Evolutionary conservation across 2,888 invertebrate genomes (phyloP).

Genomic region (Sclerodermus sp.): DNA sequence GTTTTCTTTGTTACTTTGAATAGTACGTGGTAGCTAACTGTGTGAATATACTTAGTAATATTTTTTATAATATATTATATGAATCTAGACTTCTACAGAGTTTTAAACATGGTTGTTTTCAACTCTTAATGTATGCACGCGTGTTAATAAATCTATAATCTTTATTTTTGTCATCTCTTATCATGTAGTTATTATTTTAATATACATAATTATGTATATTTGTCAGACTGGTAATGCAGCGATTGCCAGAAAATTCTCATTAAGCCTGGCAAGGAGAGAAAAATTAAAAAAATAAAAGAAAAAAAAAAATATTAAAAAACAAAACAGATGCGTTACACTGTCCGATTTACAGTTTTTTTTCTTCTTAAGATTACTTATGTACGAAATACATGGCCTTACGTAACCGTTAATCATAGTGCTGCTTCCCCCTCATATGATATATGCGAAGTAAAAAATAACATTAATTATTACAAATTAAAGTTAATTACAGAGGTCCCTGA

Average conservation of each 20-base stretch:
- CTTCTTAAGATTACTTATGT: constrained; percentile 43
- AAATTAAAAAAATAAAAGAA: too few relatives aligned
- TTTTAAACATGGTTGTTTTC: constrained; percentile 28
- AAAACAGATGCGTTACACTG: constrained; percentile 9
- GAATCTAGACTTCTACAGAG: constrained; percentile 43
- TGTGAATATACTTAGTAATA: constrained; percentile 34
- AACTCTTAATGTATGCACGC: constrained; percentile 21
- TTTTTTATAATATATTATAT: constrained; percentile 37
- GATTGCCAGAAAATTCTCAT: background rate
- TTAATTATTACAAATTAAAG: constrained; percentile 22
- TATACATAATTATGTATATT: constrained; percentile 40
- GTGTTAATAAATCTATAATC: constrained; percentile 32
- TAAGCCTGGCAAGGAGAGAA: too few relatives aligned
- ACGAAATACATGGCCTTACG: constrained; percentile 53
- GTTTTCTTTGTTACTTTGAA: constrained; percentile 28
- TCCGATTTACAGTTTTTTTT: constrained; percentile 24
- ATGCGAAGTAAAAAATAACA: constrained; percentile 17
- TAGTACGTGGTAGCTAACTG: constrained; percentile 41
- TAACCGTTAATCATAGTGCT: constrained; percentile 38
- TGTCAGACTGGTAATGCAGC: constrained; percentile 22
- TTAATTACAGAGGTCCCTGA: constrained; percentile 5
- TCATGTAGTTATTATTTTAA: constrained; percentile 32
- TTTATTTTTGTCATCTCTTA: constrained; percentile 19
- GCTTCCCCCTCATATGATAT: constrained; percentile 15
- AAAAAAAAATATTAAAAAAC: too few relatives aligned